Evolutionary conservation across 2,113 vertebrate species (phyloP), one percentile per base, ranked within the genome.

Genomic region (Ptilorrhoa leucosticta): DNA sequence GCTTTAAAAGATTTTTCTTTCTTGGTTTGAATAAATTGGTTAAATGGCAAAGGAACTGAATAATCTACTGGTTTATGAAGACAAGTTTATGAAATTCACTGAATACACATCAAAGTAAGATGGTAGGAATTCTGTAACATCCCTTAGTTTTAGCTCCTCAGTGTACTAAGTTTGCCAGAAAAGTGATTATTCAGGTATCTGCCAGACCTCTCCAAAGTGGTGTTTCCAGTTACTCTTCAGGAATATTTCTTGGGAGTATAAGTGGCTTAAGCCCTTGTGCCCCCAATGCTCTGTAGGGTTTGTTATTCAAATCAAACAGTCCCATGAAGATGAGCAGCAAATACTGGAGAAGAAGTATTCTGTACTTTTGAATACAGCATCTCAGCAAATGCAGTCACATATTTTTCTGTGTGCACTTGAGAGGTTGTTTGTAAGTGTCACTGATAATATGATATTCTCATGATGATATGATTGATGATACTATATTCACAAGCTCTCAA

Each of bases 281-380:
- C 5, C 3, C 2, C 23, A 51, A 0, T 40, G 9, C 3, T 51
- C 40, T 47, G 2, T 18, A 39, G 16, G 10, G 12, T 28, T 84
- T 37, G 8, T 83, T 64, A 50, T 28, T 50, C 16, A 61, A 75
- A 70, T 14, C 17, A 13, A 71, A 42, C 2, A 45, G 58, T 23
- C 8, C 6, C 5, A 1, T 56, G 12, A 85, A 15, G 13, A 65
- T 47, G 12, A 56, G 2, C 9, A 71, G 10, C 16, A 53, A 79
- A 48, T 37, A 48, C 17, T 40, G 33, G 7, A 82, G 35, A 6
- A 83, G 33, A 45, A 64, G 2, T n/a, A 37, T 83, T 91, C 33
- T 40, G 5, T 37, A 37, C 40, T 75, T 85, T 47, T 61, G 24
- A 73, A 65, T 66, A 28, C 14, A 72, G 7, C 24, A 63, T 71